phyloP scores from a whole-genome alignment of 2,797 vertebrate genomes.

The Vultur gryphus region DNA sequence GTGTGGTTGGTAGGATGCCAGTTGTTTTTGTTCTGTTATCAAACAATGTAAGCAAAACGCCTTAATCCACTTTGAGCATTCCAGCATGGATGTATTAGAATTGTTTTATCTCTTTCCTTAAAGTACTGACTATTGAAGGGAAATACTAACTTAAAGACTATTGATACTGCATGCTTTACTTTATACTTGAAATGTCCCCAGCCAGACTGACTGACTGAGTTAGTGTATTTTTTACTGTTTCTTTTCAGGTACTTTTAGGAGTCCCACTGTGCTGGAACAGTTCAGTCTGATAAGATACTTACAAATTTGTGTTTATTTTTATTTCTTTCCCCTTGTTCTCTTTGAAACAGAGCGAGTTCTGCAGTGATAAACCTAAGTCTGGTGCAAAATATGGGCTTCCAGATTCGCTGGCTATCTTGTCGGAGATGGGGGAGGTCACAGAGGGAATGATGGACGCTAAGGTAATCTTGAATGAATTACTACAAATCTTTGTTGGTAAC shows the following conservation, averaged over 20 bases:
- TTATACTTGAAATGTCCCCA: neutral
- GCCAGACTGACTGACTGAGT: neutral
- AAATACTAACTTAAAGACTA: neutral
- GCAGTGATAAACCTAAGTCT: constrained; percentile 97
- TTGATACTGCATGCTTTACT: neutral
- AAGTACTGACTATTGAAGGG: neutral
- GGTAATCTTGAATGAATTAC: constrained; percentile 70
- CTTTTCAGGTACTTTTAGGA: neutral
- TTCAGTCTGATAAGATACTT: neutral
- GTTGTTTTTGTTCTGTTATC: neutral
- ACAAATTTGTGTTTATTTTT: neutral
- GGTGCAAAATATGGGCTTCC: constrained; percentile 92
- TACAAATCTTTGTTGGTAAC: neutral
- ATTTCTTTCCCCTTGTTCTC: neutral
- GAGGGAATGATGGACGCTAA: constrained; percentile 98
- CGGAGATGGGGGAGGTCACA: constrained; percentile 98
- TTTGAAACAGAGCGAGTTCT: constrained; percentile 91
- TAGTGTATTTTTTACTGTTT: neutral
- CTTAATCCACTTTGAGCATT: neutral
- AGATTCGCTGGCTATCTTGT: constrained; percentile 90
- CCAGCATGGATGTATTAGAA: neutral
- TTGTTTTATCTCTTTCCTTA: neutral
- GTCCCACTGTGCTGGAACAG: neutral
- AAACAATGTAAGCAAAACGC: neutral
- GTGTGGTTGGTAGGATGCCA: neutral